These are phyloP conservation scores for Diplosoma virens DNA, from an alignment of 23 tunicate genomes.

Conservation along the genomic window DNA sequence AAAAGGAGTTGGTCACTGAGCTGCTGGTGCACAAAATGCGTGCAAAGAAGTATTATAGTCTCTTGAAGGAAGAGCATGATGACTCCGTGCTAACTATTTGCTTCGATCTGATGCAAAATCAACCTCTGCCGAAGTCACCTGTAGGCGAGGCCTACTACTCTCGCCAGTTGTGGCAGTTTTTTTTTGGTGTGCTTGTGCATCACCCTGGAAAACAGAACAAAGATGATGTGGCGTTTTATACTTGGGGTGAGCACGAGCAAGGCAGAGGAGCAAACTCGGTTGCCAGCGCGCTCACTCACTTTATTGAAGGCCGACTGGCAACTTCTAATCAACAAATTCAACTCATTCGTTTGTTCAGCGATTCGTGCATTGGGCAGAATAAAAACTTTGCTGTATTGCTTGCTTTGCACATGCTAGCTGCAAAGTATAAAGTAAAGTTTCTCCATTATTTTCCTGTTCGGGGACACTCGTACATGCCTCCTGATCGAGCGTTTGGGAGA, in stretches of 20 bases:
- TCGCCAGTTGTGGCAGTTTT: conserved; percentile 11
- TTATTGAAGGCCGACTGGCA: conserved; percentile 14
- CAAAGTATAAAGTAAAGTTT: not conserved
- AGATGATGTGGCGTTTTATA: conserved; percentile 9
- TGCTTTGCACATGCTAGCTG: conserved; percentile 10
- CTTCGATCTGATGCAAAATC: conserved; percentile 22
- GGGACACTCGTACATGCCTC: conserved; percentile 9
- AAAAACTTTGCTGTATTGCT: not conserved
- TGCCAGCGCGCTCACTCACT: conserved; percentile 4
- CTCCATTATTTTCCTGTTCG: not conserved
- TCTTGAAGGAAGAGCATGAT: conserved; percentile 10
- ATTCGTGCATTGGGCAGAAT: conserved; percentile 8
- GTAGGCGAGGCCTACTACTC: not conserved
- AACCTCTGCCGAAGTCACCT: conserved; percentile 8
- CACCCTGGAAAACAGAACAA: not conserved
- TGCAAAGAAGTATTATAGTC: conserved; percentile 5
- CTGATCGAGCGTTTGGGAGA: conserved; percentile 24
- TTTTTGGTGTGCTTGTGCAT: not conserved
- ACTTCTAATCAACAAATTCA: not conserved
- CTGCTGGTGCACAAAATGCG: conserved; percentile 10
- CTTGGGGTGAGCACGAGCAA: conserved; percentile 17
- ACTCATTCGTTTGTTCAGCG: not conserved
- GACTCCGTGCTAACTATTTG: conserved; percentile 10
- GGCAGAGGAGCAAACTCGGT: conserved; percentile 20
- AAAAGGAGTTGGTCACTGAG: conserved; percentile 26